Conservation (phyloP, 2,113 vertebrate species). For the Potamarius usumacintae region DNA sequence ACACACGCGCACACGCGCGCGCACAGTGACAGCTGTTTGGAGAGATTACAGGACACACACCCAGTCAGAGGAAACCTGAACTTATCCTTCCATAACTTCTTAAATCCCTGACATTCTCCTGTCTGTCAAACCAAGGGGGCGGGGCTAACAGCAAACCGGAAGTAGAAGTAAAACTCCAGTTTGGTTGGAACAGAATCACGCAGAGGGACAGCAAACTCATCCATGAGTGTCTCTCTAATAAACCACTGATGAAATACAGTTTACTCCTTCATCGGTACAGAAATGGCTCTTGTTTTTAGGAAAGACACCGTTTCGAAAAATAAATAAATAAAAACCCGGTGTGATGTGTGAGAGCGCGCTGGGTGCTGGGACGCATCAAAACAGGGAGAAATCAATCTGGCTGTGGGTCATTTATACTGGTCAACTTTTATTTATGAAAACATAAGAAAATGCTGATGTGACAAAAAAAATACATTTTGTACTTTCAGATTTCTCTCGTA, state of each 20-base stretch:
- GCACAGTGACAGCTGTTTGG: background rate
- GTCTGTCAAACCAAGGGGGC: background rate
- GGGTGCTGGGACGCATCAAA: background rate
- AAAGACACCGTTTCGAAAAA: too few species aligned
- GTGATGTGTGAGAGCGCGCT: too few species aligned
- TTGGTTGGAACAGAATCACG: background rate
- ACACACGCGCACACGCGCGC: background rate
- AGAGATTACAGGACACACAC: background rate
- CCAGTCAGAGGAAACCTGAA: background rate
- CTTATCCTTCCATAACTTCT: background rate
- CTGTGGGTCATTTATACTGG: background rate
- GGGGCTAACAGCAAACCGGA: background rate
- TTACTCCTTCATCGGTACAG: background rate
- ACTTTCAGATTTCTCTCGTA: too few species aligned
- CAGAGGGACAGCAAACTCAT: background rate
- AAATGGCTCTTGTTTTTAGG: too few species aligned
- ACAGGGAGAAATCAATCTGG: too few species aligned
- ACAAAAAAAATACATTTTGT: too few species aligned
- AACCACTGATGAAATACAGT: background rate
- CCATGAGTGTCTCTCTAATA: background rate
- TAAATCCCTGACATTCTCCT: background rate
- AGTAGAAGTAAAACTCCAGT: background rate
- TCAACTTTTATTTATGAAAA: background rate
- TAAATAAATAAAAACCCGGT: too few species aligned
- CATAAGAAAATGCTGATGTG: background rate